A percentile compares a stretch with the other conserved stretches of the same genome.
Conservation (phyloP, 2,888 invertebrate species). For the Drosophila colorata region DNA sequence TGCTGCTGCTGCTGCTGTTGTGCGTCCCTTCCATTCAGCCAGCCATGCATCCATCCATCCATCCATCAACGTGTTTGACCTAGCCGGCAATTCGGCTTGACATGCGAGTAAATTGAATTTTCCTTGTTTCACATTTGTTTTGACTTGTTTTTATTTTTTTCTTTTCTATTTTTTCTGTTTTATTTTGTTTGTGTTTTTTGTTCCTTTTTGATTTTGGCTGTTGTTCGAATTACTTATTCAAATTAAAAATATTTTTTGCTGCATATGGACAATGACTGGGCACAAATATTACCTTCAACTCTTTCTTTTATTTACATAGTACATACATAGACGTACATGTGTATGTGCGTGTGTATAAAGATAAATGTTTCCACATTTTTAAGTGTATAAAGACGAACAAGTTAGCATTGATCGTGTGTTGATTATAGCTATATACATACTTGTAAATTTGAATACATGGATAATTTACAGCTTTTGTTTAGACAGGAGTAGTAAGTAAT, state of each 20-base stretch:
- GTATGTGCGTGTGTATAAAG: not conserved
- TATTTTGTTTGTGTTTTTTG: conserved; percentile 10
- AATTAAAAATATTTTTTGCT: conserved; percentile 75
- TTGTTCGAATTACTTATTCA: conserved; percentile 80
- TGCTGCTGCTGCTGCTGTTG: conserved; percentile 23
- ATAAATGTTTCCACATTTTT: conserved; percentile 31
- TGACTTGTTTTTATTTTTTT: conserved; percentile 63
- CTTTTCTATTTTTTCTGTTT: conserved; percentile 23
- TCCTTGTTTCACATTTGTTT: conserved; percentile 79
- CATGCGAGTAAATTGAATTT: conserved; percentile 83
- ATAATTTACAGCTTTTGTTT: conserved; percentile 27
- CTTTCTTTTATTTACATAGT: conserved; percentile 38
- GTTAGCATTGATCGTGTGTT: conserved; percentile 30
- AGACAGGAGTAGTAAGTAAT: conserved; percentile 1
- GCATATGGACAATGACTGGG: conserved; percentile 57
- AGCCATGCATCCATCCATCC: conserved; percentile 50
- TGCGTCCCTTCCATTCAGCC: conserved; percentile 57
- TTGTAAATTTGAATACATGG: conserved; percentile 10
- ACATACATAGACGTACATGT: conserved; percentile 7
- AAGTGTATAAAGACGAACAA: conserved; percentile 29
- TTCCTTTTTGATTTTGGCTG: conserved; percentile 63
- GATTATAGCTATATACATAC: conserved; percentile 20
- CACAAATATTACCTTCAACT: conserved; percentile 47
- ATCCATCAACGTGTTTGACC: conserved; percentile 82
- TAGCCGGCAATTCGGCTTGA: conserved; percentile 80